phyloP scores from a whole-genome alignment of 2,888 invertebrate genomes.

The Campoletis raptor region DNA sequence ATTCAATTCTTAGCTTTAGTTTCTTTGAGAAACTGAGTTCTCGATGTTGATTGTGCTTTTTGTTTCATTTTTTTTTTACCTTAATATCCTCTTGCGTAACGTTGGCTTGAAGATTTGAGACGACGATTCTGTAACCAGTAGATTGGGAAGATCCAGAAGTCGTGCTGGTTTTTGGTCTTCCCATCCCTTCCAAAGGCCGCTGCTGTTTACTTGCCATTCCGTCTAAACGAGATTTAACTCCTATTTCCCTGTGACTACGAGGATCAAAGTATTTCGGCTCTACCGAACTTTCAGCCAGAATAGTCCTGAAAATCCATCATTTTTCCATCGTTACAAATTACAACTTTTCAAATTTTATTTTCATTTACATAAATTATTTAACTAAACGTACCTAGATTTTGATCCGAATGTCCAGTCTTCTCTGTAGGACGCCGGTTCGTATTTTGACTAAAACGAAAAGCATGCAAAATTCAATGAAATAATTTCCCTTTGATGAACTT shows the following conservation, averaged over 20 bases:
- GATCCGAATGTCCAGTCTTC: constrained; percentile 81
- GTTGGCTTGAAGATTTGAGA: constrained; percentile 94
- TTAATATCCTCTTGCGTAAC: constrained; percentile 97
- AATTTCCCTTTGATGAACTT: not conserved
- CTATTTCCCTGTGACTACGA: constrained; percentile 79
- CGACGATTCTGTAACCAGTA: constrained; percentile 93
- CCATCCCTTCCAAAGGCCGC: constrained; percentile 78
- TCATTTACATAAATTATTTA: not conserved
- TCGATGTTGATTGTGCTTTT: not conserved
- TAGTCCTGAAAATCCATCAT: constrained; percentile 73
- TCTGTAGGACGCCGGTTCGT: constrained; percentile 74
- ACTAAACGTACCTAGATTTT: constrained; percentile 77
- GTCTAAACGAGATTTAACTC: constrained; percentile 85
- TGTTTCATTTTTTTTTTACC: constrained; percentile 84
- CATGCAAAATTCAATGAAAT: not conserved
- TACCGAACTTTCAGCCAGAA: constrained; percentile 77
- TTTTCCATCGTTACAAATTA: not conserved
- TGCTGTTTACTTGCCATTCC: constrained; percentile 80
- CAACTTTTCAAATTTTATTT: not conserved
- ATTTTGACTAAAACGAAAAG: constrained; percentile 73
- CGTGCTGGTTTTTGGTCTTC: constrained; percentile 84
- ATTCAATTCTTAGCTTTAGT: not conserved
- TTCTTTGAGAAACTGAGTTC: not conserved
- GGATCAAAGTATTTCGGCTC: constrained; percentile 80
- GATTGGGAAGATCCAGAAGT: constrained; percentile 82